Percentiles rank a stretch among this genome's conserved stretches.
phyloP scores from a whole-genome alignment of 2,888 invertebrate species.

The Drosophila setosimentum region DNA sequence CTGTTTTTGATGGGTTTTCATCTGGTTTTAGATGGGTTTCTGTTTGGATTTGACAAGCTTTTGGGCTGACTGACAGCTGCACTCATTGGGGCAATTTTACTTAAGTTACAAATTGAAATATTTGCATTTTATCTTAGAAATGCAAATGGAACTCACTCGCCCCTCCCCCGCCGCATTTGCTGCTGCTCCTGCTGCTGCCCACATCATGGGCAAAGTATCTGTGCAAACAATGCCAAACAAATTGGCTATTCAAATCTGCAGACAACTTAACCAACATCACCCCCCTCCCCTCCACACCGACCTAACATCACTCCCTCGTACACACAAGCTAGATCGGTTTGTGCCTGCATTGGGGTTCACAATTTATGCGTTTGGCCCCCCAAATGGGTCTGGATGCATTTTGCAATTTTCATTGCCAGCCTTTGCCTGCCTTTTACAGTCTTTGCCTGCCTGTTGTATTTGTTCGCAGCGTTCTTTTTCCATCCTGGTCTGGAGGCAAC shows the following conservation, averaged over 20 bases:
- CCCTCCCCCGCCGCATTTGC: not conserved
- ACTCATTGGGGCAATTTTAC: constrained; percentile 83
- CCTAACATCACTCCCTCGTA: not conserved
- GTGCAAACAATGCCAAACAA: constrained; percentile 82
- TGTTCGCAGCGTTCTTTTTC: constrained; percentile 4
- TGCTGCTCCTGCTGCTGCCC: not conserved
- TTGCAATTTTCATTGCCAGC: constrained; percentile 79
- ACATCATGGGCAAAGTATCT: constrained; percentile 51
- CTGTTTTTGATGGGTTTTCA: not conserved
- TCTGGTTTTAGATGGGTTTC: not conserved
- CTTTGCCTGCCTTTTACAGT: constrained; percentile 7
- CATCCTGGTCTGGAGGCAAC: constrained; percentile 43
- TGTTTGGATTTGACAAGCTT: constrained; percentile 2
- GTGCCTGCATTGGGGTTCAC: constrained; percentile 44
- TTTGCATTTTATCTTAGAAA: constrained; percentile 84
- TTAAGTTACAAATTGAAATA: constrained; percentile 84
- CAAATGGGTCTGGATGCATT: constrained; percentile 72
- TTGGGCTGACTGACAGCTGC: constrained; percentile 77
- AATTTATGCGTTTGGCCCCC: constrained; percentile 75
- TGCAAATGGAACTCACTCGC: constrained; percentile 62
- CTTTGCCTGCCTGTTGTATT: not conserved
- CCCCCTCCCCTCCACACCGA: not conserved
- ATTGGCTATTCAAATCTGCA: constrained; percentile 82
- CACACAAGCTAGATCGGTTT: constrained; percentile 25
- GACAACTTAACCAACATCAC: constrained; percentile 51